Evolutionary conservation across 2,888 invertebrate species (phyloP), one percentile per base, ranked within the genome.

Genomic region (Lacanobia oleracea): DNA sequence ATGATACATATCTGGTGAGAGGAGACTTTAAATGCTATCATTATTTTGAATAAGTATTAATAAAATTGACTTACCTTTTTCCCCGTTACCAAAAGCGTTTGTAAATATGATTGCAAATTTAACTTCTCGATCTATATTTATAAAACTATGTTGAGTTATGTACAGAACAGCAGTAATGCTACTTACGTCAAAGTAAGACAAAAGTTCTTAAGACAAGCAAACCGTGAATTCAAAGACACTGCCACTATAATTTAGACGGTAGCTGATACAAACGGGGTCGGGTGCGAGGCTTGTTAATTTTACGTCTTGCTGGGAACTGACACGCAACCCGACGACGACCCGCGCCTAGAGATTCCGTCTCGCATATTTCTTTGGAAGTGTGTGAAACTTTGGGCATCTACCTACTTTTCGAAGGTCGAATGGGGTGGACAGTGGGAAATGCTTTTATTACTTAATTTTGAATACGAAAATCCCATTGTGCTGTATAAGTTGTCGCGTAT

Each of bases 231-330:
- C 75, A 75, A 79, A 78, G 78, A 60, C 77, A 67, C 68, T 63
- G 45, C 59, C 81, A 72, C 73, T 81, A 81, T 80, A 69, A 79
- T 79, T 79, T 77, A 63, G 77, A 60, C 67, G 54, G 73, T 40
- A 81, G 72, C 85, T 73, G 79, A 78, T 72, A 72, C 73, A 88
- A 90, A 89, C 83, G 89, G 82, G 89, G 90, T 87, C 88, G 87
- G 85, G 75, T 69, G 85, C 74, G 50, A 63, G 77, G 85, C 89
- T 88, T 88, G 89, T 89, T 91, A 90, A 89, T 90, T 89, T 87
- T 81, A 83, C 83, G 83, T 82, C 83, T 87, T 81, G 83, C 85
- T 81, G 70, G 70, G 71, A 76, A 73, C 66, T 77, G 81, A 81
- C 79, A 77, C 76, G 64, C 77, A 68, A 80, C 59, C 63, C 78